Evolutionary conservation across 2,797 vertebrate genomes (phyloP).

Genomic region (Tauraco hartlaubi): DNA sequence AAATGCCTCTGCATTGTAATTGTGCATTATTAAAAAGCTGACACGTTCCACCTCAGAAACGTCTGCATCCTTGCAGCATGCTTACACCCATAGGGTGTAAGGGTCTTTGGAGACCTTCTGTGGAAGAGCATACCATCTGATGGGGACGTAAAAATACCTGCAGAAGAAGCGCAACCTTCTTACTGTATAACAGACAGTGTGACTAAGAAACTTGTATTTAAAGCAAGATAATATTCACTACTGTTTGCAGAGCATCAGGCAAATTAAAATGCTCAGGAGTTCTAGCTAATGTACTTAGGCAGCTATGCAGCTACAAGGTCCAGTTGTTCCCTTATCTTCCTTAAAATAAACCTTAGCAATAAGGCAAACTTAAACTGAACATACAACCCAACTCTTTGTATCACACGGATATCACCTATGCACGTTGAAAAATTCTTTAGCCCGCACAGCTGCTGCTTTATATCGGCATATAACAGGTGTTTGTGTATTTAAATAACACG

Average conservation of each 20-base stretch:
- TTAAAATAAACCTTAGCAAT: not conserved
- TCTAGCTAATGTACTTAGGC: not conserved
- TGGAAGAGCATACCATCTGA: not conserved
- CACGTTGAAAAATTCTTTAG: not conserved
- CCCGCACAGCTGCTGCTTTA: not conserved
- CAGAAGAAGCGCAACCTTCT: not conserved
- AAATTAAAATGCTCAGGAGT: not conserved
- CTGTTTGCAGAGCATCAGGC: not conserved
- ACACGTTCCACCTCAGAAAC: not conserved
- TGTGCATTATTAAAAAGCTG: slow-evolving; percentile 31
- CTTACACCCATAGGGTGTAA: fast-evolving
- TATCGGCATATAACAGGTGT: not conserved
- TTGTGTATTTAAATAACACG: not conserved
- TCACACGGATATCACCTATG: not conserved
- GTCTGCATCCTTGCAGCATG: not conserved
- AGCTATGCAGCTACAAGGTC: not conserved
- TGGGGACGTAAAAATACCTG: not conserved
- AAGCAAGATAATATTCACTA: not conserved
- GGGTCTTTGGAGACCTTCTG: not conserved
- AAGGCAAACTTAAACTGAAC: not conserved
- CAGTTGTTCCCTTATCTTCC: not conserved
- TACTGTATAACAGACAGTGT: not conserved
- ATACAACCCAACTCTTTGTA: not conserved
- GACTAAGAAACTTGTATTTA: not conserved
- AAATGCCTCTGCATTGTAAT: slow-evolving; percentile 52